Base-by-base conservation (phyloP, 2,113 vertebrate genomes). In the Dipodomys stephensi region DNA sequence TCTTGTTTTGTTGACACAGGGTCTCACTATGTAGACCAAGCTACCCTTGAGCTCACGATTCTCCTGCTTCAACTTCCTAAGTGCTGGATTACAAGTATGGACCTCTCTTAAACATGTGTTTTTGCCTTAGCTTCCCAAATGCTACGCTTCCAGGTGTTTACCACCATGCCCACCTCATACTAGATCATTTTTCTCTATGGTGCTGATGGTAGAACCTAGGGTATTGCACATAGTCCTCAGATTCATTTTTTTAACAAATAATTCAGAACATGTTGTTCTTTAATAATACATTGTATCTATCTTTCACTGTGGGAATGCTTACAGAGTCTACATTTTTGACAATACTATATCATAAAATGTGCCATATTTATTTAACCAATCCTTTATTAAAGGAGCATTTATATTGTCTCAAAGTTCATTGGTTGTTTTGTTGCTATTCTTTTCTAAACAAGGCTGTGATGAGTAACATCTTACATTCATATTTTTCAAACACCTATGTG, bases 311-410 rank as follows among this genome's bases (percentile, higher is more conserved):
- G 4, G 27, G n/a, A 10, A 46, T 53, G n/a, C 73, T 87, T 69
- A 74, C 83, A 27, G 65, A 35, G 81, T 35, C 27, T 19, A 7
- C 39, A 88, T 60, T 93, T 25, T 87, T 69, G 46, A 67, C 22
- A 89, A 67, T 82, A 76, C 82, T 91, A 2, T 39, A 85, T 12
- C 78, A 72, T 78, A 83, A 91, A 69, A 74, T 85, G 18, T 87
- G 10, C 39, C 28, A n/a, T 71, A 57, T 69, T 82, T 81, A 76
- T 80, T 82, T 89, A 91, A 81, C 49, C 4, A 30, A 2, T 82
- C n/a, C 22, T 80, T 30, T 80, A 82, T 67, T 92, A 78, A 89
- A 92, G 77, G 23, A 84, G 79, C 35, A 88, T 62, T 78, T 84
- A 60, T 76, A 44, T 91, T 85, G 30, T 64, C 91, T 82, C 27